Evolutionary conservation across 2,113 vertebrate species (phyloP).

Genomic region (Odocoileus hemionus): DNA sequence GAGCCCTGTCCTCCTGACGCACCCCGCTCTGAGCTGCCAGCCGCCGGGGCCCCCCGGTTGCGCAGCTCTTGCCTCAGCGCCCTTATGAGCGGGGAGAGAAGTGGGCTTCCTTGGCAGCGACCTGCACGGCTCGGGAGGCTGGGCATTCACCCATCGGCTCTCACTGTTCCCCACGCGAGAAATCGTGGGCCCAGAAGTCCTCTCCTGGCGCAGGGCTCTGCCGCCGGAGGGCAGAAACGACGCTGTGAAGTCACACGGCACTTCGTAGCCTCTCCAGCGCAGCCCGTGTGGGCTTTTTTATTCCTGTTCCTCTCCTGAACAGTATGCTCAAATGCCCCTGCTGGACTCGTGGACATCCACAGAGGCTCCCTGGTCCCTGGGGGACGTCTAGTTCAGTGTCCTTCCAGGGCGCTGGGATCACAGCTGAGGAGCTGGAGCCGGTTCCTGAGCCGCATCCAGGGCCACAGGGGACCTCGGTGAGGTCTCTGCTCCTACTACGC

Average conservation of each 20-base stretch:
- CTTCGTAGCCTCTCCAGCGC: background rate
- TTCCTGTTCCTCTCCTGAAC: background rate
- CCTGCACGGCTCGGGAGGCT: background rate
- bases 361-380: background rate
- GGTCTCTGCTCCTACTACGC: accelerated
- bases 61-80: background rate
- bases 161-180: accelerated
- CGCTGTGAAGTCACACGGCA: too few species aligned
- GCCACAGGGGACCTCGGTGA: background rate
- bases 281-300: background rate
- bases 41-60: accelerated
- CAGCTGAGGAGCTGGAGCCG: background rate
- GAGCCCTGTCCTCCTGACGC: background rate
- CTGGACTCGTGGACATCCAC: background rate
- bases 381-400: background rate
- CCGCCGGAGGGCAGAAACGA: too few species aligned
- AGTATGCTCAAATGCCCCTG: background rate
- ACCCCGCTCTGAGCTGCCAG: background rate
- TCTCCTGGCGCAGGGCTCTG: background rate
- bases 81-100: too few species aligned
- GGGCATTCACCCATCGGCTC: background rate
- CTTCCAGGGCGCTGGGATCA: background rate
- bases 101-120: background rate
- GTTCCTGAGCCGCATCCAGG: background rate
- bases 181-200: background rate